Conservation (phyloP, 2,888 invertebrate species). For the Cheilosia variabilis region DNA sequence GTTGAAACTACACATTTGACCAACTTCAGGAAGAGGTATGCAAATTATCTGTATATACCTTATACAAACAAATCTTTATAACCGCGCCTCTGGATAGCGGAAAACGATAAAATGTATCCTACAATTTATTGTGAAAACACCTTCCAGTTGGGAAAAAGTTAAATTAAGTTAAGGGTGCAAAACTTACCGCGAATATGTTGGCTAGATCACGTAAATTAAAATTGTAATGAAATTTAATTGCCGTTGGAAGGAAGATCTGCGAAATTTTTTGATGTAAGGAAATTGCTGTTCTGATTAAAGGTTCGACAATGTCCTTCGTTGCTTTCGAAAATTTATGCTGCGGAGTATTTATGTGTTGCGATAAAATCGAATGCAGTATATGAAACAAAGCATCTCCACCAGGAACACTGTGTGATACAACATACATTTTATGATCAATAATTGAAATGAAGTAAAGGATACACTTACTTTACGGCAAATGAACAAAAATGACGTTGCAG, state of each 20-base stretch:
- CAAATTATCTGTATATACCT: too few relatives aligned
- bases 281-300: constrained; percentile 89
- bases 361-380: constrained; percentile 93
- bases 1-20: too few relatives aligned
- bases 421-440: constrained; percentile 12
- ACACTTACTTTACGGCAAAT: constrained; percentile 90
- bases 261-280: constrained; percentile 90
- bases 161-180: background rate
- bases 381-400: constrained; percentile 91
- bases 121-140: too few relatives aligned
- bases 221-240: constrained; percentile 96
- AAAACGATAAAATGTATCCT: background rate
- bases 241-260: constrained; percentile 93
- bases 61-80: too few relatives aligned
- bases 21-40: too few relatives aligned
- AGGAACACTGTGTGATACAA: constrained; percentile 88
- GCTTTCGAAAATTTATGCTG: constrained; percentile 87
- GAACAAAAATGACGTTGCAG: constrained; percentile 94
- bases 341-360: constrained; percentile 89
- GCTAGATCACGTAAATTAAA: constrained; percentile 96
- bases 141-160: too few relatives aligned
- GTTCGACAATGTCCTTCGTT: constrained; percentile 86
- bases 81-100: too few relatives aligned
- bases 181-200: constrained; percentile 94
- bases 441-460: background rate